phyloP scores from a whole-genome alignment of 1,140 invertebrate genomes.

The Papilio machaon region DNA sequence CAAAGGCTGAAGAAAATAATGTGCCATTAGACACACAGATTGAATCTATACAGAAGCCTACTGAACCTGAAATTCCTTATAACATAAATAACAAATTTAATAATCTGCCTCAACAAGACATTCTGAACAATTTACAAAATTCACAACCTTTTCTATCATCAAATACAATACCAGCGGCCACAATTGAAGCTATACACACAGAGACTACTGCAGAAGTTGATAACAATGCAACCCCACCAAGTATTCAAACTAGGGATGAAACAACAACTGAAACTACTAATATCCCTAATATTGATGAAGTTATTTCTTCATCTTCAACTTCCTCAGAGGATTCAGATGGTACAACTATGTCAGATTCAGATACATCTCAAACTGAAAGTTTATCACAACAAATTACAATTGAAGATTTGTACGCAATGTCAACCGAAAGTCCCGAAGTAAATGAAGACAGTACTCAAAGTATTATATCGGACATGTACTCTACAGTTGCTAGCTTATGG shows the following conservation, averaged over 20 bases:
- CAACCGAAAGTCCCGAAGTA: constrained; percentile 42
- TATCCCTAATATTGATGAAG: constrained; percentile 16
- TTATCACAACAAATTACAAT: constrained; percentile 31
- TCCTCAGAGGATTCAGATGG: constrained; percentile 18
- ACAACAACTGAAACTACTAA: background rate
- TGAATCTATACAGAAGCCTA: background rate
- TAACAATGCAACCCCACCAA: background rate
- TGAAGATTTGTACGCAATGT: constrained; percentile 30
- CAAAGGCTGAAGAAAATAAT: background rate
- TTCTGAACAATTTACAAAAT: background rate
- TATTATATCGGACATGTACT: constrained; percentile 29
- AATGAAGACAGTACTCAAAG: constrained; percentile 39
- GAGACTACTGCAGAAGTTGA: constrained; percentile 9
- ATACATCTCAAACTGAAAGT: constrained; percentile 27
- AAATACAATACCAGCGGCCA: constrained; percentile 27
- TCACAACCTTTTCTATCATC: background rate
- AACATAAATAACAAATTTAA: constrained; percentile 30
- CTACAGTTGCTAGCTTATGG: constrained; percentile 24
- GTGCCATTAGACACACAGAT: background rate
- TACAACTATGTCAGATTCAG: constrained; percentile 9
- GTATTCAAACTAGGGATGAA: constrained; percentile 16
- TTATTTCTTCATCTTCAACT: constrained; percentile 4
- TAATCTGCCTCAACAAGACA: constrained; percentile 17
- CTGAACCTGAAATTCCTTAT: constrained; percentile 35
- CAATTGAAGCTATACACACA: constrained; percentile 38